Base-by-base conservation (phyloP, 2,888 invertebrate genomes). In the Caenorhabditis auriculariae region DNA sequence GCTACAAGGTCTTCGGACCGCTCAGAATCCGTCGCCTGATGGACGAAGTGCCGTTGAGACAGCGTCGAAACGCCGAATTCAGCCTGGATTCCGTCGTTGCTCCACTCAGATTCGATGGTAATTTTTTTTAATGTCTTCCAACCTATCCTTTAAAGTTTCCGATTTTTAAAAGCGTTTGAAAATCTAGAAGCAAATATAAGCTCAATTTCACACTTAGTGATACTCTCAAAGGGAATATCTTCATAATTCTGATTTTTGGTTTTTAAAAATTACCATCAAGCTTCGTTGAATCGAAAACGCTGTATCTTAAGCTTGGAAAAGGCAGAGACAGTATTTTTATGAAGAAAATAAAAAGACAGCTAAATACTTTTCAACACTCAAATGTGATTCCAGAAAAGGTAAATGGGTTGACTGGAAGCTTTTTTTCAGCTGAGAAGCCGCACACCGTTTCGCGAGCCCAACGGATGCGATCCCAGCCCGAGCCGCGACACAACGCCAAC, bases 1-100 rank as follows among this genome's bases (percentile, higher is more conserved):
- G 78, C 15, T 78, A 78, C 73, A 79, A 79, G 56, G 63, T 64
- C n/a, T 65, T 63, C 54, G 75, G 72, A 28, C 62, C 61, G 9
- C 53, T 78, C 27, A 71, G 71, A 50, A 76, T 78, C 54, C 61
- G 76, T 38, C 29, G 69, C 29, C 54, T 66, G 5, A 66, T 68
- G 61, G 69, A 73, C 37, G 67, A 69, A 48, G 57, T 61, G 7
- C 68, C 68, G 29, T 50, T 68, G 9, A 38, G 69, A n/a, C 49
- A 48, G 41, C 64, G 63, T 57, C 52, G 64, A 41, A 59, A 61
- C n/a, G 55, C 54, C 6, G 27, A 43, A 24, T 78, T 78, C 73
- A 69, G 64, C 43, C 60, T 76, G n/a, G 77, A 78, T 32, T 59
- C 62, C 9, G 65, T 76, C 27, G 68, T 72, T n/a, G 67, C 66